A percentile compares a stretch with the other conserved stretches of the same genome.
Evolutionary conservation across 2,113 vertebrate genomes (phyloP).

Genomic region (Cottus gobio): DNA sequence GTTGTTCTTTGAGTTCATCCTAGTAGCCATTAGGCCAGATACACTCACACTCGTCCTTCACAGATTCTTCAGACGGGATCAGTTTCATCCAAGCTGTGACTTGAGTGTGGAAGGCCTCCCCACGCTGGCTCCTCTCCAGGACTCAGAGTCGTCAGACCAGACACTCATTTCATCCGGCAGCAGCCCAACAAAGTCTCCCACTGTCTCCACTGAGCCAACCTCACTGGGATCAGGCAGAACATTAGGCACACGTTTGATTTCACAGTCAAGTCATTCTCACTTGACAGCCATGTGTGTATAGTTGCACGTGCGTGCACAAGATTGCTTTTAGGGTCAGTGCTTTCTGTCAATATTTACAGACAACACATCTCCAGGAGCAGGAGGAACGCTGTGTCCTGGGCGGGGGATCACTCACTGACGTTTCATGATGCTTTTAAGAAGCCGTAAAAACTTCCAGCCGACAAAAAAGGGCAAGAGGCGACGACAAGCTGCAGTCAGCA

Average conservation of each 20-base stretch:
- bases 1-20: slow-evolving; percentile 1
- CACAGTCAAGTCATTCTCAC: neutral
- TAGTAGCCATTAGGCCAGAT: neutral
- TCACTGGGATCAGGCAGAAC: slow-evolving; percentile 31
- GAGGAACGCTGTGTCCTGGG: neutral
- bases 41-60: slow-evolving; percentile 1
- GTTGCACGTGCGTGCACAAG: neutral
- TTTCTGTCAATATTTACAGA: slow-evolving; percentile 3
- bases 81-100: slow-evolving; percentile 24
- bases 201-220: slow-evolving; percentile 24
- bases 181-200: neutral
- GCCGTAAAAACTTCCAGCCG: slow-evolving; percentile 37
- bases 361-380: neutral
- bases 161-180: slow-evolving; percentile 26
- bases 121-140: slow-evolving; percentile 42
- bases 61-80: neutral
- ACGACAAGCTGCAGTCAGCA: slow-evolving; percentile 64
- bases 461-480: slow-evolving; percentile 52
- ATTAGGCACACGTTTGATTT: slow-evolving; percentile 1
- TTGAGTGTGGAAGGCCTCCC: slow-evolving; percentile 25
- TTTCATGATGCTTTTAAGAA: slow-evolving; percentile 11
- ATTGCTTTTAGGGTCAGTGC: neutral
- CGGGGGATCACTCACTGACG: neutral
- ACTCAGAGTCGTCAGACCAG: slow-evolving; percentile 14
- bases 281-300: neutral